Conservation (phyloP, 2,113 vertebrate species). For the Chaetorhynchus papuensis region DNA sequence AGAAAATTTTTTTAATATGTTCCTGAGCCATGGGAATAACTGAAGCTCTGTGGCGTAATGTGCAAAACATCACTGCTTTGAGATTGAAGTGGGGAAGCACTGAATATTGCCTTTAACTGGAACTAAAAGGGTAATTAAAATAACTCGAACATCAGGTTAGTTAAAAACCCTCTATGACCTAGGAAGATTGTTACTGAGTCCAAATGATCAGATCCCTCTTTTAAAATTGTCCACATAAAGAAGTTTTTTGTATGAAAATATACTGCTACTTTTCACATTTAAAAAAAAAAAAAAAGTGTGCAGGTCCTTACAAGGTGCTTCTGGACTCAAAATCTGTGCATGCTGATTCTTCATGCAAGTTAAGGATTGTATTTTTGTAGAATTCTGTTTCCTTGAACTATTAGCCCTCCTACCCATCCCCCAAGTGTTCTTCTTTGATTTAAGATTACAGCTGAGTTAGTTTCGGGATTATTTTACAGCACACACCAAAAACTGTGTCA, state of each 20-base stretch:
- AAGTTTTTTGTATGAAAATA: background rate
- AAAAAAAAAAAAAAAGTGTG: background rate
- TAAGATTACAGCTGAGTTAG: background rate
- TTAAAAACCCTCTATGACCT: background rate
- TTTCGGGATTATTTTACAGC: background rate
- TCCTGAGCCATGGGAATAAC: background rate
- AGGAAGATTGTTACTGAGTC: background rate
- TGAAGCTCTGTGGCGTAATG: background rate
- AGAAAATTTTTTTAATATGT: background rate
- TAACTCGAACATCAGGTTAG: background rate
- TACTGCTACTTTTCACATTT: background rate
- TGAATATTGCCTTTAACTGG: background rate
- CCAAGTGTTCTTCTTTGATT: background rate
- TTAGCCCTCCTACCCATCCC: background rate
- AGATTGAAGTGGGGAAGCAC: background rate
- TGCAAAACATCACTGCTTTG: background rate
- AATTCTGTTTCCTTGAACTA: background rate
- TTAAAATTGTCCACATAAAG: background rate
- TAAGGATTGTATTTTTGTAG: background rate
- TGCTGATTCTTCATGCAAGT: background rate
- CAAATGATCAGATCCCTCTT: background rate
- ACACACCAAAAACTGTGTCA: background rate
- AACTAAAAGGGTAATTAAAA: conserved; percentile 10
- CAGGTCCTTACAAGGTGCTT: background rate
- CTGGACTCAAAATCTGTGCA: background rate